These are phyloP conservation scores for Crocuta crocuta DNA, from an alignment of 2,113 vertebrate genomes.

Conservation along the genomic window DNA sequence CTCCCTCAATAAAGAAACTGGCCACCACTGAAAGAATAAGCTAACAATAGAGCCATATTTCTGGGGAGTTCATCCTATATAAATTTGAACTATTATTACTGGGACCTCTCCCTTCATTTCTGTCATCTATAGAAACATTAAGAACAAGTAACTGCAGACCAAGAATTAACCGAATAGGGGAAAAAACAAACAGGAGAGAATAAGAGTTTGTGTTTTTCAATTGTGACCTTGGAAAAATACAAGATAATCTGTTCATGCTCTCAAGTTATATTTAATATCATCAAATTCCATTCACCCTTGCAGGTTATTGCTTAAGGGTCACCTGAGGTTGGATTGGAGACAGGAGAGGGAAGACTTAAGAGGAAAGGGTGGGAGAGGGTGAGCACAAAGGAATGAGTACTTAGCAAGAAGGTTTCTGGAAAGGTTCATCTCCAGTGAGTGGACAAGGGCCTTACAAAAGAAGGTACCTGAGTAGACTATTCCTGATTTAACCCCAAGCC, in stretches of 20 bases:
- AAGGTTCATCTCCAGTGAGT: neutral
- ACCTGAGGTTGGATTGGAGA: neutral
- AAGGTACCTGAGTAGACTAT: neutral
- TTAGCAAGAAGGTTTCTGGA: neutral
- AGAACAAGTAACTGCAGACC: conserved; percentile 19
- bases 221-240: neutral
- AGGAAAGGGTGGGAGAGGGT: neutral
- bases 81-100: conserved; percentile 39
- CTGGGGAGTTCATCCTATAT: neutral
- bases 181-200: neutral
- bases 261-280: conserved; percentile 66
- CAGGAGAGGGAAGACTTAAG: neutral
- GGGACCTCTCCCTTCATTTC: neutral
- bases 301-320: conserved; percentile 50
- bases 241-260: conserved; percentile 25
- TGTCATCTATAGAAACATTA: conserved; percentile 21
- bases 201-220: conserved; percentile 5
- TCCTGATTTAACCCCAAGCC: neutral
- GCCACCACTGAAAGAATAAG: neutral
- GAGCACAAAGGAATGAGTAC: neutral
- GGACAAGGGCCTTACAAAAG: neutral
- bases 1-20: neutral
- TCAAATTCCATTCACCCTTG: conserved; percentile 36
- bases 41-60: neutral
- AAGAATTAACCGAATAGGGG: conserved; percentile 47